Evolutionary conservation across 2,113 vertebrate species (phyloP), one percentile per base, ranked within the genome.

Genomic region (Hippocampus mohnikei): DNA sequence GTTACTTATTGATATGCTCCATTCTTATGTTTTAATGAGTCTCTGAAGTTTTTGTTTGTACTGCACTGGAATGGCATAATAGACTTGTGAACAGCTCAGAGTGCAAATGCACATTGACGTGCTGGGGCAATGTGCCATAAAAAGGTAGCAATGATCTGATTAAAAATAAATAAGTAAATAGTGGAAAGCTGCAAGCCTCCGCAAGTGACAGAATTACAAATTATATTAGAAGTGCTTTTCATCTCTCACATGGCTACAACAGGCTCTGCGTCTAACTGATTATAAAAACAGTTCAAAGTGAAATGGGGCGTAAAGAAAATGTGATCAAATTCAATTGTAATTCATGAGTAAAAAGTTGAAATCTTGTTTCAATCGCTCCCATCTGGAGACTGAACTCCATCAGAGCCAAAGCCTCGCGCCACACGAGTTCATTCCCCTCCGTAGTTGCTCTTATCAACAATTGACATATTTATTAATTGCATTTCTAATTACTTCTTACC

Each of bases 61-160:
- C 67, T 65, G 0, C 56, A 15, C 67, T 74, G 46, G 12, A 59
- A 25, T 71, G 67, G 4, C 18, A 66, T 71, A 58, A 40, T 25
- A 70, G 41, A 64, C 60, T 65, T 70, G 46, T 56, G 13, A 10
- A 27, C 50, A 52, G 16, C 8, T 0, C 62, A 74, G 58, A 65
- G 33, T 23, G n/a, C 1, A 60, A 21, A 61, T 48, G 40, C 58
- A 72, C 71, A 48, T 64, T 70, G 66, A 74, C 52, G 37, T 63
- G 59, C 20, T 53, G 59, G n/a, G 29, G 53, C 67, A 72, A 75
- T 67, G 52, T 69, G 20, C 44, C n/a, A 56, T 64, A 48, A 33
- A 72, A 74, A 61, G 52, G 21, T 37, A 73, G 69, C n/a, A 78
- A 21, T 40, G 25, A 1, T 25, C 65, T 20, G 67, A 73, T 65